These are phyloP conservation scores for Harpagoxenus sublaevis DNA, from an alignment of 2,888 invertebrate species.

Conservation along the genomic window DNA sequence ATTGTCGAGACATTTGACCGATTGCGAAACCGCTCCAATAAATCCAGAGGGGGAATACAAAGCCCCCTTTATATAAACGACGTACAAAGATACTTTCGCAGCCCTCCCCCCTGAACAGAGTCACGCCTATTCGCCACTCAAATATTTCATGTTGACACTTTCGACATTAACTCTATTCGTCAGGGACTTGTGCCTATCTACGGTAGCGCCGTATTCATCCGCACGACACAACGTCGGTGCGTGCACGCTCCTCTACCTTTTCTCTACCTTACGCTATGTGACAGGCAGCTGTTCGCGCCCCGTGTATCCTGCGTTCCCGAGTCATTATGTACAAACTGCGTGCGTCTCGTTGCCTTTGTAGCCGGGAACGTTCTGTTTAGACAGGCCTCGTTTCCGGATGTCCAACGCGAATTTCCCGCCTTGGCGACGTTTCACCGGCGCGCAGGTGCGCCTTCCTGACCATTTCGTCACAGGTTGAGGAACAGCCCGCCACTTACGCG, in stretches of 20 bases:
- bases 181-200: slow-evolving; percentile 73
- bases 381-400: slow-evolving; percentile 69
- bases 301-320: slow-evolving; percentile 60
- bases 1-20: slow-evolving; percentile 12
- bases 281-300: slow-evolving; percentile 69
- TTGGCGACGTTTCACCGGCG: slow-evolving; percentile 11
- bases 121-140: slow-evolving; percentile 80
- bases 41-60: slow-evolving; percentile 71
- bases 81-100: slow-evolving; percentile 67
- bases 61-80: slow-evolving; percentile 65
- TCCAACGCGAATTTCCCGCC: slow-evolving; percentile 53
- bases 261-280: slow-evolving; percentile 48
- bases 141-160: slow-evolving; percentile 84
- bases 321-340: slow-evolving; percentile 70
- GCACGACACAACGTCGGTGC: slow-evolving; percentile 59
- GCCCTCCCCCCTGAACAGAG: slow-evolving; percentile 58
- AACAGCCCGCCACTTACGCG: neutral
- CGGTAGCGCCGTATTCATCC: slow-evolving; percentile 65
- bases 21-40: slow-evolving; percentile 66
- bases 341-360: slow-evolving; percentile 64
- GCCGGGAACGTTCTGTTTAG: slow-evolving; percentile 68
- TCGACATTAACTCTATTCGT: slow-evolving; percentile 83
- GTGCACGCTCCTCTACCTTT: slow-evolving; percentile 63
- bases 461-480: slow-evolving; percentile 39
- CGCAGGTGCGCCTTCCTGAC: slow-evolving; percentile 50